These are phyloP conservation scores for Lepetodrilus schrolli DNA, from an alignment of 2,888 invertebrate genomes.

Conservation along the genomic window DNA sequence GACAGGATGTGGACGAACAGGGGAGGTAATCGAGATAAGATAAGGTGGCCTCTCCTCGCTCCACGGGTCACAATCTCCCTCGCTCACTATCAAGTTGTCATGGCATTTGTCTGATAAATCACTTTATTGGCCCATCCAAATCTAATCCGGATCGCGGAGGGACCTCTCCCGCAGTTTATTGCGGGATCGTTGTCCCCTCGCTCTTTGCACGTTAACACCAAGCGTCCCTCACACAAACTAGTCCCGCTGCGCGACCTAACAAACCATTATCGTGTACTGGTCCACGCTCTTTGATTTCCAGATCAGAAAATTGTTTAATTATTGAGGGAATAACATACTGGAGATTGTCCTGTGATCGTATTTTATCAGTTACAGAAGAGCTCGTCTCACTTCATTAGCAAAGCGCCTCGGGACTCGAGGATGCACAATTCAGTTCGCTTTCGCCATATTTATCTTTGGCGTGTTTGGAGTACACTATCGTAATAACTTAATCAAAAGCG, in stretches of 20 bases:
- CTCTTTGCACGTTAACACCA: neutral
- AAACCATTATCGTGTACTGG: neutral
- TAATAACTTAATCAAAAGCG: neutral
- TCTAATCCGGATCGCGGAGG: neutral
- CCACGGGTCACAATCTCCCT: neutral
- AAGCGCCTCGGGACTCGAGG: neutral
- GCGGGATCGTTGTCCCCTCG: neutral
- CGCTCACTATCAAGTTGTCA: slow-evolving; percentile 19
- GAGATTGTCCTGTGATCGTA: neutral
- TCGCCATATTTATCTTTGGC: neutral
- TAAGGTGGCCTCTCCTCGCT: neutral
- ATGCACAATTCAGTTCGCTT: neutral
- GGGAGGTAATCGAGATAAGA: slow-evolving; percentile 26
- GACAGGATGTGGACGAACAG: slow-evolving; percentile 17
- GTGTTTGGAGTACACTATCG: neutral
- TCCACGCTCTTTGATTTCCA: neutral
- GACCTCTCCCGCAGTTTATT: slow-evolving; percentile 5
- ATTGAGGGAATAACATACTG: neutral
- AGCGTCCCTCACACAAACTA: neutral
- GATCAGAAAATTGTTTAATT: slow-evolving; percentile 25
- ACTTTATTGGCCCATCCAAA: slow-evolving; percentile 25
- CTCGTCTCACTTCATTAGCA: slow-evolving; percentile 11
- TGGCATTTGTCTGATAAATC: slow-evolving; percentile 25
- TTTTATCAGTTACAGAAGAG: neutral
- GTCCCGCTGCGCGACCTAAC: neutral